Percentiles rank a stretch among this genome's conserved stretches.
phyloP scores from a whole-genome alignment of 30 jellyfish, hydroid and myxozoan species.

The Aurelia coerulea region DNA sequence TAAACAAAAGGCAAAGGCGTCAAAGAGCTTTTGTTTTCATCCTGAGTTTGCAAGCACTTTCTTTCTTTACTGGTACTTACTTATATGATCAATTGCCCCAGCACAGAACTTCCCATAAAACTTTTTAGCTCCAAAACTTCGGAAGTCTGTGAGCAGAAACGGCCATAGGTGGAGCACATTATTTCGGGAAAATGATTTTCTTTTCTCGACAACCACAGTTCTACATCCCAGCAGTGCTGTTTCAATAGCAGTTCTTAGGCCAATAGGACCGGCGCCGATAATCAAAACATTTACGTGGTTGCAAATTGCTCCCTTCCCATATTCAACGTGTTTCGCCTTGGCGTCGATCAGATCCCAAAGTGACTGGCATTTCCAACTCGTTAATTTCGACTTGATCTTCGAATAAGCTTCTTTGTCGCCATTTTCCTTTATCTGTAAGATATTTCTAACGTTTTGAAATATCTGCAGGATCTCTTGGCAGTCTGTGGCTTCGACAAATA shows the following conservation, averaged over 20 bases:
- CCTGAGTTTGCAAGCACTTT: too few species aligned
- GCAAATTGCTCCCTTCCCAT: constrained; percentile 80
- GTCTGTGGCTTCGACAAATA: constrained; percentile 73
- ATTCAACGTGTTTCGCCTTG: constrained; percentile 79
- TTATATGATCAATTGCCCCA: constrained; percentile 93
- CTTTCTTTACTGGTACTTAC: constrained; percentile 34
- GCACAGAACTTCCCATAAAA: constrained; percentile 97
- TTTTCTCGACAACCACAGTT: constrained; percentile 84
- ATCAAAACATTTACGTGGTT: constrained; percentile 67
- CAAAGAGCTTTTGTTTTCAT: too few species aligned
- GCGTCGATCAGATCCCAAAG: constrained; percentile 89
- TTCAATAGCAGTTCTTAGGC: constrained; percentile 94
- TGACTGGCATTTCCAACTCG: constrained; percentile 95
- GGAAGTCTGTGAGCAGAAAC: constrained; percentile 84
- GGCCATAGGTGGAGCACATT: constrained; percentile 98
- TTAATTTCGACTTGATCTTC: constrained; percentile 66
- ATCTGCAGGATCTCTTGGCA: constrained; percentile 66
- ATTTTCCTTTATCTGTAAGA: constrained; percentile 41
- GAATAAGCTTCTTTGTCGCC: constrained; percentile 59
- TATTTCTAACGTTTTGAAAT: constrained; percentile 37
- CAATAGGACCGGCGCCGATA: constrained; percentile 96
- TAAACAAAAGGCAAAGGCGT: too few species aligned
- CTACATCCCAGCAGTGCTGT: constrained; percentile 86
- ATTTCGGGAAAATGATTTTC: constrained; percentile 80
- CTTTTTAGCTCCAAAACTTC: constrained; percentile 93